These are phyloP conservation scores for Centropyge bicolor DNA, from an alignment of 2,797 vertebrate genomes.

Conservation along the genomic window DNA sequence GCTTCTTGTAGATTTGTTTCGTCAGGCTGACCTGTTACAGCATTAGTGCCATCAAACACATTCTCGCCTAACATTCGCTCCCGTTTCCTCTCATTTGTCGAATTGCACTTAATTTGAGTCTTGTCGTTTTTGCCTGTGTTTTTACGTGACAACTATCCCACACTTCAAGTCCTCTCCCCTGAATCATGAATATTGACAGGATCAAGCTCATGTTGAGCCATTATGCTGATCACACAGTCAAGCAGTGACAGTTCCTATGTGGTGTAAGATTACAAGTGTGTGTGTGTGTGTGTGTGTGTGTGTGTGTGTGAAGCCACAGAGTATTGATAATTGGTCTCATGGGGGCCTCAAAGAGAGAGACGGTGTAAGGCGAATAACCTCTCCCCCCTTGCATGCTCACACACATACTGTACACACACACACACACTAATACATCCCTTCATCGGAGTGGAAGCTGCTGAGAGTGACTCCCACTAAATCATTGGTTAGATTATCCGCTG, in stretches of 20 bases:
- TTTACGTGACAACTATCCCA: constrained; percentile 8
- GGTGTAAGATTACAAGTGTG: constrained; percentile 57
- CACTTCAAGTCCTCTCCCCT: constrained; percentile 34
- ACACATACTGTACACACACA: constrained; percentile 12
- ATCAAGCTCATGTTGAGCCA: constrained; percentile 48
- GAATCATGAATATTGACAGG: constrained; percentile 60
- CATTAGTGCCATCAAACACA: constrained; percentile 4
- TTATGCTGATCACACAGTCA: constrained; percentile 69
- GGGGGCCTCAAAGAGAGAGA: constrained; percentile 58
- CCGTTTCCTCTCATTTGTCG: constrained; percentile 7
- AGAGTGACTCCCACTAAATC: constrained; percentile 70
- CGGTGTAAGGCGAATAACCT: constrained; percentile 52
- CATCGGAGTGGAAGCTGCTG: constrained; percentile 57
- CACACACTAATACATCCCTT: constrained; percentile 51
- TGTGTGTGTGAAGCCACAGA: constrained; percentile 45
- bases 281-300: constrained; percentile 36
- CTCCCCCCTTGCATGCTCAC: constrained; percentile 15
- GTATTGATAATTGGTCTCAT: constrained; percentile 68
- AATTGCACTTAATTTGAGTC: constrained; percentile 8
- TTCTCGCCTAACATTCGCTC: background rate
- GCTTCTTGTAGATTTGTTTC: background rate
- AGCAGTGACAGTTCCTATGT: constrained; percentile 48
- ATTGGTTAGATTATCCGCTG: constrained; percentile 69
- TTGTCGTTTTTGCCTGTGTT: constrained; percentile 22
- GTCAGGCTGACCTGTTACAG: constrained; percentile 15